Evolutionary conservation across 2,888 invertebrate species (phyloP).

Genomic region (Panorpa germanica): DNA sequence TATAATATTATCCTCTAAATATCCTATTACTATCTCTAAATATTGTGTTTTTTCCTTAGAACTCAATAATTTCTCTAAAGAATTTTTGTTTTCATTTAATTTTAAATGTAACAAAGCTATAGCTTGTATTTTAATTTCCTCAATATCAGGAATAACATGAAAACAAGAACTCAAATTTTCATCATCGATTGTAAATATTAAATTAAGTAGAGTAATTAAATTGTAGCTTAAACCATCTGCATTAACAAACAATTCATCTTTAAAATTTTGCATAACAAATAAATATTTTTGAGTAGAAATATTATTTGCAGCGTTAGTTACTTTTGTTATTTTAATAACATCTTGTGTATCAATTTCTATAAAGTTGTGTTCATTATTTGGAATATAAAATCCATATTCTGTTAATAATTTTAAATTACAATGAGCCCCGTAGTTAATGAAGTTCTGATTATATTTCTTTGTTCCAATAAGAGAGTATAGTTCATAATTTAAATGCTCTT

Average conservation of each 20-base stretch:
- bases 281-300: constrained; percentile 36
- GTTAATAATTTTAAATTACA: constrained; percentile 60
- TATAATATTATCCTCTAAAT: too few species aligned
- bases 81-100: constrained; percentile 17
- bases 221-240: constrained; percentile 44
- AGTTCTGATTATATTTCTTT: constrained; percentile 49
- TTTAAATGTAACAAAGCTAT: constrained; percentile 17
- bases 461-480: too few species aligned
- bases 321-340: too few species aligned
- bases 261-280: constrained; percentile 41
- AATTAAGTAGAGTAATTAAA: constrained; percentile 24
- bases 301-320: too few species aligned
- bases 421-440: constrained; percentile 76
- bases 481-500: too few species aligned
- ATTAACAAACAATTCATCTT: constrained; percentile 41
- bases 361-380: constrained; percentile 45
- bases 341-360: constrained; percentile 37
- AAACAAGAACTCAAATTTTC: too few species aligned
- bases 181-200: too few species aligned
- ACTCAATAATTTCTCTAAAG: too few species aligned
- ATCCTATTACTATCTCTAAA: too few species aligned
- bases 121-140: constrained; percentile 14
- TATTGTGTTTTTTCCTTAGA: too few species aligned
- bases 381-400: constrained; percentile 73
- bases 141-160: constrained; percentile 16